These are phyloP conservation scores for Poicephalus meyeri DNA, from an alignment of 2,113 vertebrate species.

Conservation along the genomic window DNA sequence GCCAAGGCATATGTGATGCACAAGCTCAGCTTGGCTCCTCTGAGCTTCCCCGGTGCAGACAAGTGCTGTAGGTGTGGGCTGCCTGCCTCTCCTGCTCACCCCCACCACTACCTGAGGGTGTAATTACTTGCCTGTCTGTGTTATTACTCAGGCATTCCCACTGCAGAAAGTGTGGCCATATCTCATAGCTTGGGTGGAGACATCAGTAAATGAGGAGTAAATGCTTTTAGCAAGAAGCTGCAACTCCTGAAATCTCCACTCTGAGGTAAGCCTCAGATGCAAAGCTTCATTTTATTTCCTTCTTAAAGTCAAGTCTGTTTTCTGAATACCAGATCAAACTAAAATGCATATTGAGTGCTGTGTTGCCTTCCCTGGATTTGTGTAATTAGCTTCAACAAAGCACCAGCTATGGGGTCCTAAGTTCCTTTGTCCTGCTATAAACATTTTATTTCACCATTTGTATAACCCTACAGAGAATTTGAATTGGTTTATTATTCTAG, in stretches of 20 bases:
- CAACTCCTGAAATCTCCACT: neutral
- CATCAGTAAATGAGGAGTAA: neutral
- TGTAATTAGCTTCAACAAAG: neutral
- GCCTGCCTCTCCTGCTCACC: neutral
- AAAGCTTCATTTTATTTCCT: neutral
- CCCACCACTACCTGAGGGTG: too few species aligned
- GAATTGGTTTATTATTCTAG: neutral
- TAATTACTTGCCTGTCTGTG: neutral
- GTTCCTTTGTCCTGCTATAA: neutral
- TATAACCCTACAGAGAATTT: neutral
- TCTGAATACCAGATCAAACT: neutral
- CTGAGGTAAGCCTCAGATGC: neutral
- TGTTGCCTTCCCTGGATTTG: neutral
- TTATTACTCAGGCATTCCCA: neutral
- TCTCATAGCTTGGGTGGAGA: neutral
- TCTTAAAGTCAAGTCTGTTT: neutral
- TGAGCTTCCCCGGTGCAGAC: neutral
- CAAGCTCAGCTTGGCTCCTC: neutral
- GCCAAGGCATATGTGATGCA: accelerated
- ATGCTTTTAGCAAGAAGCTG: neutral
- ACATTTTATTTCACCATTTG: neutral
- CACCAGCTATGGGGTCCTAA: neutral
- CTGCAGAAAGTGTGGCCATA: accelerated
- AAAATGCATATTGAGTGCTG: neutral
- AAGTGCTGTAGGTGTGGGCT: neutral